phyloP scores from a whole-genome alignment of 2,888 invertebrate genomes.

The Parnassius orleans region DNA sequence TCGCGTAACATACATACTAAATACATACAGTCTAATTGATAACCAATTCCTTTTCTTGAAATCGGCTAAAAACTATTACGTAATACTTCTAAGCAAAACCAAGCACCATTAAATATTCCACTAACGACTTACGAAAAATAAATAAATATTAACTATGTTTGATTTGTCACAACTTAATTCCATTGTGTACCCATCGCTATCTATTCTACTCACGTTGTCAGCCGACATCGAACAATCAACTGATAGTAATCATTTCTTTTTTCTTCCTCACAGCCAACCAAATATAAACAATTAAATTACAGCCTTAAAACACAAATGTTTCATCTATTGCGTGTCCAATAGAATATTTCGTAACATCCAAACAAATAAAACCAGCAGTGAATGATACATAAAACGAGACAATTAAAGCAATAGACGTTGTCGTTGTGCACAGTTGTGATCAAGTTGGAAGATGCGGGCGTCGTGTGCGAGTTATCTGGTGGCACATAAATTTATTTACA shows the following conservation, averaged over 20 bases:
- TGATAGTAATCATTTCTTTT: conserved; percentile 39
- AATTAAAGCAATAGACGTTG: not conserved
- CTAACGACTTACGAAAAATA: conserved; percentile 29
- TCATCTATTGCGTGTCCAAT: conserved; percentile 20
- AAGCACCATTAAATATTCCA: conserved; percentile 34
- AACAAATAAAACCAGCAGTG: conserved; percentile 10
- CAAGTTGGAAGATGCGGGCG: conserved; percentile 38
- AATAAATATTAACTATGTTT: conserved; percentile 30
- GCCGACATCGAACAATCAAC: conserved; percentile 41
- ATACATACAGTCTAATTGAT: too few species aligned
- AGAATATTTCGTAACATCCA: too few species aligned
- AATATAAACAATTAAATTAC: conserved; percentile 8
- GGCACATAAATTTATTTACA: conserved; percentile 43
- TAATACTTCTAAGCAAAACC: conserved; percentile 8
- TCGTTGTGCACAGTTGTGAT: conserved; percentile 15
- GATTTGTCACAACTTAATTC: conserved; percentile 43
- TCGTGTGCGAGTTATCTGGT: conserved; percentile 34
- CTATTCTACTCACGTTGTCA: conserved; percentile 40
- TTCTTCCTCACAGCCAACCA: conserved; percentile 25
- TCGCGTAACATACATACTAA: too few species aligned
- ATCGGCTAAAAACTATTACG: conserved; percentile 2
- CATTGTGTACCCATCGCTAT: conserved; percentile 38
- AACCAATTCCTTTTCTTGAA: too few species aligned
- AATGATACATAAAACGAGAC: not conserved
- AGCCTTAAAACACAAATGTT: not conserved